A percentile compares a stretch with the other conserved stretches of the same genome.
Conservation (phyloP, 2,797 vertebrate genomes). For the Spea hammondii region DNA sequence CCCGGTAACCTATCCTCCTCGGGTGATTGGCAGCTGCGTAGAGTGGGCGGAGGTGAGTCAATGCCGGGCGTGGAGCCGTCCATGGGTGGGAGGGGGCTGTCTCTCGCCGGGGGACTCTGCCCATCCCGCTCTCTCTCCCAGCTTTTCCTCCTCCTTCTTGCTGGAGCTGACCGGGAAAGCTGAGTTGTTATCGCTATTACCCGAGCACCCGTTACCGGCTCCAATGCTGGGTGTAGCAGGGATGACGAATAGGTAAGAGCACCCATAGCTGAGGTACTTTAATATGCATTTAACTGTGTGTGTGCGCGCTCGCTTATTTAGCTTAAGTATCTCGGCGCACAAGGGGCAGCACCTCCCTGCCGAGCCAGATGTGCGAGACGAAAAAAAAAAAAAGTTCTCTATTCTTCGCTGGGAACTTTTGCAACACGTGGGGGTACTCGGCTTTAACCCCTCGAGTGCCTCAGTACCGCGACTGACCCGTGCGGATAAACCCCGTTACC, state of each 20-base stretch:
- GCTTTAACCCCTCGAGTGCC: too few species aligned
- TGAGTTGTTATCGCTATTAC: neutral
- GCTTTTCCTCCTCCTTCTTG: conserved; percentile 7
- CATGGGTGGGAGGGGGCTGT: conserved; percentile 8
- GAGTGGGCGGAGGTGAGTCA: conserved; percentile 37
- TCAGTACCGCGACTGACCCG: too few species aligned
- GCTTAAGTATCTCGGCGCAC: too few species aligned
- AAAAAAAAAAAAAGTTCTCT: too few species aligned
- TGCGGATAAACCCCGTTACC: too few species aligned
- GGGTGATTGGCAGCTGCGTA: conserved; percentile 37
- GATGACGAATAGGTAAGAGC: conserved; percentile 64
- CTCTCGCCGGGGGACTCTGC: conserved; percentile 23
- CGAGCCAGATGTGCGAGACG: too few species aligned
- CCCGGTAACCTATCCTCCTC: conserved; percentile 34
- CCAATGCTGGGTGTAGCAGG: conserved; percentile 62
- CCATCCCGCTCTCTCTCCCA: conserved; percentile 16
- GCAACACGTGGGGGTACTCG: too few species aligned
- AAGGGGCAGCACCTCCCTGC: too few species aligned
- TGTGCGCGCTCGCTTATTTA: too few species aligned
- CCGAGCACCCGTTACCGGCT: neutral
- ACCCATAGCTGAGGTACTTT: too few species aligned
- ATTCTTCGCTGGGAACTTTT: too few species aligned
- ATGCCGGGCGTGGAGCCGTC: conserved; percentile 24
- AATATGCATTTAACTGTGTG: too few species aligned
- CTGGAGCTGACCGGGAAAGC: neutral